phyloP scores from a whole-genome alignment of 1,140 invertebrate species.

The Aphelenchoides fujianensis region DNA sequence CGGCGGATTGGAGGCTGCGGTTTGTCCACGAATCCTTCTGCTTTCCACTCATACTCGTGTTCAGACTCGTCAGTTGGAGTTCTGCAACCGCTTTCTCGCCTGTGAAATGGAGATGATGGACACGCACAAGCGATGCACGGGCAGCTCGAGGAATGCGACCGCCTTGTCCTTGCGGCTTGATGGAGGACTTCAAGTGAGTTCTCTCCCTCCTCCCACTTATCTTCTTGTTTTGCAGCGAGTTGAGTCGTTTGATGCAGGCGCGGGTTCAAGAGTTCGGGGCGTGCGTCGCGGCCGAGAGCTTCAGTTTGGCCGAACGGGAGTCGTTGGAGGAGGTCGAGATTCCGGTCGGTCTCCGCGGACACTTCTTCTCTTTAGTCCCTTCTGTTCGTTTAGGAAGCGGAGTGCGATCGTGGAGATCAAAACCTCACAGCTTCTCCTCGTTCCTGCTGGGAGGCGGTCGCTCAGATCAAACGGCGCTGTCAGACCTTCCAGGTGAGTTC shows the following conservation, averaged over 20 bases:
- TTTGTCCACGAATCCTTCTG: constrained; percentile 12
- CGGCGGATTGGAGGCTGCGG: background rate
- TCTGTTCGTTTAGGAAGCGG: background rate
- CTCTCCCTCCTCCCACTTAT: background rate
- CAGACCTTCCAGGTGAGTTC: background rate
- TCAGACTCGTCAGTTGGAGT: constrained; percentile 6
- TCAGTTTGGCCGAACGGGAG: background rate
- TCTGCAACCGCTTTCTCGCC: constrained; percentile 6
- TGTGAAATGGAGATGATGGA: constrained; percentile 21
- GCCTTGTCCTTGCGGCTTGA: constrained; percentile 1
- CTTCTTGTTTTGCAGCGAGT: constrained; percentile 7
- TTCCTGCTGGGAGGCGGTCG: constrained; percentile 17
- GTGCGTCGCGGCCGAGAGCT: constrained; percentile 9
- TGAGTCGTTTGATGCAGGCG: constrained; percentile 11
- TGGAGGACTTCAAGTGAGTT: constrained; percentile 9
- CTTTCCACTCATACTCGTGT: background rate
- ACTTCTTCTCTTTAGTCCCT: background rate
- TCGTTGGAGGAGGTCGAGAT: constrained; percentile 10
- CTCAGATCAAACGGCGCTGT: background rate
- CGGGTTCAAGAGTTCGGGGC: constrained; percentile 1
- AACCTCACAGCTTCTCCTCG: background rate
- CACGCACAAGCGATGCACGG: constrained; percentile 8
- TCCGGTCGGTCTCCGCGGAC: background rate
- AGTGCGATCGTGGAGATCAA: background rate
- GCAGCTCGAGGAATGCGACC: background rate